A percentile compares a stretch with the other conserved stretches of the same genome.
phyloP scores from a whole-genome alignment of 2,888 invertebrate genomes.

The Byasa hedistus region DNA sequence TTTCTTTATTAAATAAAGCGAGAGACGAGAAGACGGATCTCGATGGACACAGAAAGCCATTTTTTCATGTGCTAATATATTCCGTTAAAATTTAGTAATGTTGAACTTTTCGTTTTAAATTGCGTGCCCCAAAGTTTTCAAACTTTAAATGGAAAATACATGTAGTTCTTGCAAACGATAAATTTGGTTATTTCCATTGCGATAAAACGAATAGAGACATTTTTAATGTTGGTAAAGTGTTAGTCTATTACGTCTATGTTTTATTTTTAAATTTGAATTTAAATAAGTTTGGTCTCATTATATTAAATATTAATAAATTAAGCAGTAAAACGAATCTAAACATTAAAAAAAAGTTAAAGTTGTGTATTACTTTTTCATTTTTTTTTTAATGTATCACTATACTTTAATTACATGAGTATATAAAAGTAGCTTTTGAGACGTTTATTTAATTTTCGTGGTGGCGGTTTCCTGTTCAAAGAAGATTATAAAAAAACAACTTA shows the following conservation, averaged over 20 bases:
- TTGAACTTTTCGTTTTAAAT: slow-evolving; percentile 10
- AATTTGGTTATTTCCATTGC: slow-evolving; percentile 8
- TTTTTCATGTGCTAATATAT: background rate
- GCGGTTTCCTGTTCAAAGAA: slow-evolving; percentile 53
- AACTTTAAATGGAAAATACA: slow-evolving; percentile 22
- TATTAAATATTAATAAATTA: too few species aligned
- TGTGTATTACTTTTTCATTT: too few species aligned
- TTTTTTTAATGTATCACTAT: too few species aligned
- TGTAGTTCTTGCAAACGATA: slow-evolving; percentile 8
- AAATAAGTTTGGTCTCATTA: too few species aligned
- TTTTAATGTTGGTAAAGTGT: slow-evolving; percentile 29
- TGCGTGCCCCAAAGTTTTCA: background rate
- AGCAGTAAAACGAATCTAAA: too few species aligned
- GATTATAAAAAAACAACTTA: slow-evolving; percentile 41
- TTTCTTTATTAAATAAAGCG: background rate
- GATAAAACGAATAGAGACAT: background rate
- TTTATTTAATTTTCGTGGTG: too few species aligned
- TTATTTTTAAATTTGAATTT: too few species aligned
- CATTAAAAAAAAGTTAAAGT: too few species aligned
- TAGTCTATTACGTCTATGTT: slow-evolving; percentile 13
- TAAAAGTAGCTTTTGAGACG: too few species aligned
- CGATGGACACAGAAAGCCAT: too few species aligned
- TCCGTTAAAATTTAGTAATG: background rate
- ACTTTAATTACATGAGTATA: too few species aligned
- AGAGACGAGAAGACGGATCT: too few species aligned